Conservation (phyloP, 1,140 invertebrate genomes). For the Sesamia nonagrioides region DNA sequence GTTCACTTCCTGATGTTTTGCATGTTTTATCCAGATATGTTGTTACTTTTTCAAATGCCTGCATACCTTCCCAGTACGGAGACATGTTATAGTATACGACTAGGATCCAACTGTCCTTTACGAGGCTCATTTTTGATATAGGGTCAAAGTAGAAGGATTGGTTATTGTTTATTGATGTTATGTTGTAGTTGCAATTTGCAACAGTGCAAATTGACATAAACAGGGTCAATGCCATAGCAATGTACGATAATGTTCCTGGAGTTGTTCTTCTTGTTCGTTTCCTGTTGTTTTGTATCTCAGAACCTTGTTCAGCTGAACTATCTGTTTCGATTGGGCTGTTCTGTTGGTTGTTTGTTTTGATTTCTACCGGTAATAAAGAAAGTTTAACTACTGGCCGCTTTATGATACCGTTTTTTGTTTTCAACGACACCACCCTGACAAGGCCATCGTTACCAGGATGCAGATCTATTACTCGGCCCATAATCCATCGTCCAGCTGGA, state of each 20-base stretch:
- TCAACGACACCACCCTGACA: constrained; percentile 8
- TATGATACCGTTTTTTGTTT: constrained; percentile 21
- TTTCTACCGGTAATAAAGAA: background rate
- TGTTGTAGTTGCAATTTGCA: constrained; percentile 4
- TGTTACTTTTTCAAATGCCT: background rate
- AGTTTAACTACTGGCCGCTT: constrained; percentile 4
- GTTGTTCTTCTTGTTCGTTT: background rate
- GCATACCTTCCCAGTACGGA: background rate
- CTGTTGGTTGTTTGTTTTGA: background rate
- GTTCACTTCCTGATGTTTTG: background rate
- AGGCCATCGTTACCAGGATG: background rate
- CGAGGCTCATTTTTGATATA: background rate
- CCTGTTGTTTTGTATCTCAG: background rate
- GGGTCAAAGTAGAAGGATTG: background rate
- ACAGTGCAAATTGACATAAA: background rate
- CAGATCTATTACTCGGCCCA: background rate
- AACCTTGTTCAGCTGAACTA: background rate
- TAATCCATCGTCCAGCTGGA: background rate
- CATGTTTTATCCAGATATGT: background rate
- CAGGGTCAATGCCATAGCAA: background rate
- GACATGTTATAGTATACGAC: constrained; percentile 5
- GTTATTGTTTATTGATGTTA: background rate
- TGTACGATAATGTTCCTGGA: background rate
- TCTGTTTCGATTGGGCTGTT: background rate
- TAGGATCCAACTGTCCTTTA: background rate